phyloP scores from a whole-genome alignment of 2,888 invertebrate genomes.

The Eustalomyia histrio region DNA sequence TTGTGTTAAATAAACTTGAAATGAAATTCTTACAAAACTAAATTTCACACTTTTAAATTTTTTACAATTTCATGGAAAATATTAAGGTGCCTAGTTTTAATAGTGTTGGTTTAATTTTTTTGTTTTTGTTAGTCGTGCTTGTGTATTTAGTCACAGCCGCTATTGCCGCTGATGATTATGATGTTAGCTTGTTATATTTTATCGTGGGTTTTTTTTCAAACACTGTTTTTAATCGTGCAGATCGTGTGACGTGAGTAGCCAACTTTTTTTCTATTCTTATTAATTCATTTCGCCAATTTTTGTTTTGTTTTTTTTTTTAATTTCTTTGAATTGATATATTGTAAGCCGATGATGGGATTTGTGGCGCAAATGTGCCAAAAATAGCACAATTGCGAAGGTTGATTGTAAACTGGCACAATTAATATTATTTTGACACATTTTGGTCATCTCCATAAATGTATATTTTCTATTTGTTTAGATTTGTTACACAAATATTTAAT shows the following conservation, averaged over 20 bases:
- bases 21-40: not conserved
- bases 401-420: no score
- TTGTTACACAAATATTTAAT: no score
- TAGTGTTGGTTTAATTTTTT: not conserved
- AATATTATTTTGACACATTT: no score
- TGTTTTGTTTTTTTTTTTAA: not conserved
- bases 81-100: no score
- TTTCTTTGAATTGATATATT: slow-evolving; percentile 6
- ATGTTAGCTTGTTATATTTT: slow-evolving; percentile 29
- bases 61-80: not conserved
- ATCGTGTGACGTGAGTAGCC: slow-evolving; percentile 56
- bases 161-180: slow-evolving; percentile 10
- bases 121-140: not conserved
- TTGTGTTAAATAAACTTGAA: no score
- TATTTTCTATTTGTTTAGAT: no score
- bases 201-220: slow-evolving; percentile 53
- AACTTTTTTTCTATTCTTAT: slow-evolving; percentile 12
- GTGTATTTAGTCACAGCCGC: not conserved
- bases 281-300: not conserved
- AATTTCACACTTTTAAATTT: not conserved
- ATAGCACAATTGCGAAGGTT: no score
- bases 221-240: slow-evolving; percentile 51
- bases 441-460: no score
- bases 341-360: no score
- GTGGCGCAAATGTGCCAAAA: no score